A percentile compares a stretch with the other conserved stretches of the same genome.
Conservation (phyloP, 2,113 vertebrate species). For the Alces alces region DNA sequence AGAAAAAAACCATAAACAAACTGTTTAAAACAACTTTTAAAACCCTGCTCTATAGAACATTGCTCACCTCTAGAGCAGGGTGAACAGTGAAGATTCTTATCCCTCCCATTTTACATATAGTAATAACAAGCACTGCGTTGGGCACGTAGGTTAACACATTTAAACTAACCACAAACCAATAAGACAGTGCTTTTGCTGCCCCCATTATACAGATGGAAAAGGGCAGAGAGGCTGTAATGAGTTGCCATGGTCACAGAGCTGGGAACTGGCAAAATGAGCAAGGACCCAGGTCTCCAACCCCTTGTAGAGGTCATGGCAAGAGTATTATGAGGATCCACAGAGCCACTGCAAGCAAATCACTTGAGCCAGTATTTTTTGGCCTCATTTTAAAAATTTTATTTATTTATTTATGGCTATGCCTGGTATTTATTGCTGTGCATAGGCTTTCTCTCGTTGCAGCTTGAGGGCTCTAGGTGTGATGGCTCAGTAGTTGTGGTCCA, state of each 20-base stretch:
- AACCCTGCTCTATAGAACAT: neutral
- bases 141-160: neutral
- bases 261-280: too few relatives aligned
- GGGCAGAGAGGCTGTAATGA: neutral
- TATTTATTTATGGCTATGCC: neutral
- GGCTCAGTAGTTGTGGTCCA: neutral
- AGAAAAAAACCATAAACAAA: neutral
- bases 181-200: neutral
- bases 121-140: neutral
- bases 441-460: neutral
- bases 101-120: neutral
- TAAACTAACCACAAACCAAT: neutral
- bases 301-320: accelerated
- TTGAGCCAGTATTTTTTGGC: neutral
- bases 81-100: neutral
- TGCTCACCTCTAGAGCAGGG: neutral
- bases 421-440: neutral
- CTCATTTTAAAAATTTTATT: neutral
- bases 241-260: neutral
- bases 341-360: neutral
- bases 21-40: neutral
- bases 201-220: neutral
- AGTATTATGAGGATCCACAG: neutral
- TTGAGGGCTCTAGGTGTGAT: neutral
- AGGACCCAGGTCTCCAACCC: too few relatives aligned